Percentiles rank a stretch among this genome's conserved stretches.
phyloP scores from a whole-genome alignment of 1,140 invertebrate genomes.

The Lepidurus packardi region DNA sequence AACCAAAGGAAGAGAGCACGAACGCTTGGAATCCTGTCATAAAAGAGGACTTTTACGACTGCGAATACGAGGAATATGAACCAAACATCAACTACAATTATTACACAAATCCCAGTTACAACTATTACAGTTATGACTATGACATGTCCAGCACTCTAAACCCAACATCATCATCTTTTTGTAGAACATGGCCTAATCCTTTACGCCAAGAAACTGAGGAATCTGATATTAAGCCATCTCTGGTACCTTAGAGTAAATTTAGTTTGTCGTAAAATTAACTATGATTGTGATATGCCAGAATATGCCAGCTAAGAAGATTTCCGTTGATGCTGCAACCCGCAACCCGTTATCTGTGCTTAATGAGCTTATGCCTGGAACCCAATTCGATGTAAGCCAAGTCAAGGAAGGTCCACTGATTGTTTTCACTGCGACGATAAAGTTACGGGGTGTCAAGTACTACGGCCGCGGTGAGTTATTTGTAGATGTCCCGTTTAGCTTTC shows the following conservation, averaged over 20 bases:
- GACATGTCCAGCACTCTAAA: not conserved
- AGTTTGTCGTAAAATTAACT: not conserved
- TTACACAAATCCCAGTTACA: not conserved
- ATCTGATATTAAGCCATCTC: no score
- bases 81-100: no score
- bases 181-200: not conserved
- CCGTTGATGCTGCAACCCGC: not conserved
- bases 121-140: not conserved
- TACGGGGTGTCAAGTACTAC: not conserved
- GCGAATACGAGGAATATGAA: not conserved
- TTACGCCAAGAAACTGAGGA: not conserved
- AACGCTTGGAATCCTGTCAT: not conserved
- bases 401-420: not conserved
- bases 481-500: not conserved
- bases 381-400: conserved; percentile 2
- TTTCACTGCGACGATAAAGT: not conserved
- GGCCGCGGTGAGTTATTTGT: not conserved
- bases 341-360: not conserved
- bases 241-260: not conserved
- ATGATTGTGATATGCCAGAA: not conserved
- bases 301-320: conserved; percentile 6
- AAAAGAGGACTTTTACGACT: not conserved
- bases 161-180: not conserved
- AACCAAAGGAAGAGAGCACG: not conserved
- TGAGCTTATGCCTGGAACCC: not conserved